These are phyloP conservation scores for Physella acuta DNA, from an alignment of 1,140 invertebrate genomes.

Conservation along the genomic window DNA sequence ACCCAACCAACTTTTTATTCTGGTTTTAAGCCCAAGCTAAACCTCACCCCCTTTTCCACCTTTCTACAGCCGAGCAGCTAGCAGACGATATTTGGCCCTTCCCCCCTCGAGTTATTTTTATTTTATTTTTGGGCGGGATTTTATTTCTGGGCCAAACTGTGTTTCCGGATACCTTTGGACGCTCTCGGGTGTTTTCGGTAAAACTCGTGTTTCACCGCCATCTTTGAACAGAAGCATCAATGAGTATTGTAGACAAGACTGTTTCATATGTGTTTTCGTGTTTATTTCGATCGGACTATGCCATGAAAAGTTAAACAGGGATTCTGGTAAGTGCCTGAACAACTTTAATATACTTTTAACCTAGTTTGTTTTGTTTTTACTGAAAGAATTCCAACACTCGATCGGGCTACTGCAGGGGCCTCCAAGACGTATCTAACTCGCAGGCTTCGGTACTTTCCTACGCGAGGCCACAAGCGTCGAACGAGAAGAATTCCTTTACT, in stretches of 20 bases:
- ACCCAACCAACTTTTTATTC: no score
- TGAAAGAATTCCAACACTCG: constrained; percentile 24
- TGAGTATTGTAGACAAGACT: constrained; percentile 13
- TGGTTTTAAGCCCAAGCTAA: no score
- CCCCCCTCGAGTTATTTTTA: neutral
- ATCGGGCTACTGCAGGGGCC: neutral
- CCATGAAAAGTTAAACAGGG: constrained; percentile 27
- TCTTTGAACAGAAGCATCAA: constrained; percentile 30
- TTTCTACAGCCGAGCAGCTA: neutral
- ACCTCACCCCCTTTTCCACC: neutral
- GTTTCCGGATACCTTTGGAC: constrained; percentile 24
- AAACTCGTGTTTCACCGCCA: constrained; percentile 31
- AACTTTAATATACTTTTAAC: constrained; percentile 8
- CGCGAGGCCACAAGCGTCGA: neutral
- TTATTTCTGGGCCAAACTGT: neutral
- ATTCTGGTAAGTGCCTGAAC: constrained; percentile 23
- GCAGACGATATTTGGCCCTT: neutral
- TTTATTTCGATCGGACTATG: constrained; percentile 29
- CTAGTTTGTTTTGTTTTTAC: neutral
- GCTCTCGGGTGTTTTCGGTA: constrained; percentile 22
- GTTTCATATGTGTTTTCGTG: constrained; percentile 24
- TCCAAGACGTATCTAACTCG: neutral
- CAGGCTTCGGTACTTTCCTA: constrained; percentile 1
- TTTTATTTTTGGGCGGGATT: constrained; percentile 1
- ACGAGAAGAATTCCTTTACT: neutral